Conservation (phyloP, 2,797 vertebrate species). For the Aythya fuligula region DNA sequence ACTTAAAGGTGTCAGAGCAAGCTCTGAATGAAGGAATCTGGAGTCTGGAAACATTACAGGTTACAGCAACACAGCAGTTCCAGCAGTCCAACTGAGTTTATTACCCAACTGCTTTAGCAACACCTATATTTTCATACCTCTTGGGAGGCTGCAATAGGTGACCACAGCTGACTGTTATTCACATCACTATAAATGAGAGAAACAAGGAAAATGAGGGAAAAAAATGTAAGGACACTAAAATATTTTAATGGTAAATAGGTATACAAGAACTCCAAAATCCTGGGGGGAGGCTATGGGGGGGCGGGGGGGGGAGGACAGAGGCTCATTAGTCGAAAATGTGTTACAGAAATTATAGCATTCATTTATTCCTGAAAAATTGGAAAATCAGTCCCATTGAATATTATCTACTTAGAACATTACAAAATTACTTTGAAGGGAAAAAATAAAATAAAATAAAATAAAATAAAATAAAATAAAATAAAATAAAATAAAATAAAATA, state of each 20-base stretch:
- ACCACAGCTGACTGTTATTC: fast-evolving
- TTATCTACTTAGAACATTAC: not conserved
- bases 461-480: not conserved
- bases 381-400: not conserved
- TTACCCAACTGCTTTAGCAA: not conserved
- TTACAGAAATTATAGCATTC: not conserved
- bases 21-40: not conserved
- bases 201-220: not conserved
- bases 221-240: not conserved
- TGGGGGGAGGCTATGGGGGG: not conserved
- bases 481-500: not conserved
- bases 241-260: not conserved
- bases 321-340: not conserved
- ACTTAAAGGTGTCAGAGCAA: not conserved
- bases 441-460: not conserved
- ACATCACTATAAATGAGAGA: not conserved
- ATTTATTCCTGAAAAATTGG: not conserved
- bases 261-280: not conserved
- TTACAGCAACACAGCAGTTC: not conserved
- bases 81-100: no score
- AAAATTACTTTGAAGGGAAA: not conserved
- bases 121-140: not conserved
- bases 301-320: not conserved
- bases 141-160: not conserved
- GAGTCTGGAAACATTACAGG: not conserved